phyloP scores from a whole-genome alignment of 2,888 invertebrate species.

The Orchestes rusci region DNA sequence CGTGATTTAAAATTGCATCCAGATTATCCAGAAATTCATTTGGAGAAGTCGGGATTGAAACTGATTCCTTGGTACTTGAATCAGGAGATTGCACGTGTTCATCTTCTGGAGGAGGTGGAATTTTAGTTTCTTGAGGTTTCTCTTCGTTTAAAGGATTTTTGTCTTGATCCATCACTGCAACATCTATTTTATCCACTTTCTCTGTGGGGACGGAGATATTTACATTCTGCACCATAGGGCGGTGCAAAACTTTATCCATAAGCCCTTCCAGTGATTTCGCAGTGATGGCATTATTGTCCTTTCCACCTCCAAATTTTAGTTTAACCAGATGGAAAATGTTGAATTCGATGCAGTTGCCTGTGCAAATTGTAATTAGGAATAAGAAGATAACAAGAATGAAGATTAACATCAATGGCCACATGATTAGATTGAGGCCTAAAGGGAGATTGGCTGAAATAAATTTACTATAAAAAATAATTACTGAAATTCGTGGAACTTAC shows the following conservation, averaged over 20 bases:
- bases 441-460: constrained; percentile 25
- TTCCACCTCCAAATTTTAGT: constrained; percentile 24
- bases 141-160: no score
- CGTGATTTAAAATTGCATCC: no score
- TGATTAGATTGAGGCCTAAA: constrained; percentile 26
- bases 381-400: constrained; percentile 18
- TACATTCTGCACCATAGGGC: constrained; percentile 14
- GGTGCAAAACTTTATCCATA: constrained; percentile 1
- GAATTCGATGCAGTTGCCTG: constrained; percentile 24
- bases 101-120: no score
- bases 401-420: constrained; percentile 28
- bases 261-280: constrained; percentile 2
- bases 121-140: no score
- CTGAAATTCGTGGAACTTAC: constrained; percentile 24
- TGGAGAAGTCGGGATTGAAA: no score
- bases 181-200: no score
- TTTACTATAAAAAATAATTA: constrained; percentile 1
- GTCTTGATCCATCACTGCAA: no score
- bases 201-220: constrained; percentile 1
- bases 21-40: no score
- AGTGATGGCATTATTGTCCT: background rate
- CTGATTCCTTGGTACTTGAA: no score
- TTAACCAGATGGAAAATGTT: constrained; percentile 28
- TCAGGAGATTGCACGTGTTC: no score
- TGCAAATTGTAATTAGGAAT: constrained; percentile 19